phyloP scores from a whole-genome alignment of 1,140 invertebrate genomes.

The Mactra quadrangularis region DNA sequence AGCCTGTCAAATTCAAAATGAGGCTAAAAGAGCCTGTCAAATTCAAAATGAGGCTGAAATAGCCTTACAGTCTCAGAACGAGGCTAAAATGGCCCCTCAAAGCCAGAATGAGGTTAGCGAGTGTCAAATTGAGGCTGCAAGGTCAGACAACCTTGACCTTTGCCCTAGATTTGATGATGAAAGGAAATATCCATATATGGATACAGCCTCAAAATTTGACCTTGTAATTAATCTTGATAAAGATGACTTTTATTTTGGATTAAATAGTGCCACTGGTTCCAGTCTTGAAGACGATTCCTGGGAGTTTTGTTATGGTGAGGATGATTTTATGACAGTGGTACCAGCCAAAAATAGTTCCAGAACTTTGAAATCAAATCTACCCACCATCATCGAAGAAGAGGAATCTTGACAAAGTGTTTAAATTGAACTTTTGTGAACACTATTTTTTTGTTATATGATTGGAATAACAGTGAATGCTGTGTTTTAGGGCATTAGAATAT shows the following conservation, averaged over 20 bases:
- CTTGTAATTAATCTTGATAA: not conserved
- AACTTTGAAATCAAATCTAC: not conserved
- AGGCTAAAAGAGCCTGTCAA: not conserved
- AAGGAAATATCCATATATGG: no score
- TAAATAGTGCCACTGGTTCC: not conserved
- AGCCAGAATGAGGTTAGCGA: no score
- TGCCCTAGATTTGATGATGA: no score
- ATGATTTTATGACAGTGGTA: not conserved
- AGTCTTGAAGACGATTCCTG: not conserved
- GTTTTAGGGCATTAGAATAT: no score
- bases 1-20: not conserved
- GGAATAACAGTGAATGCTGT: no score
- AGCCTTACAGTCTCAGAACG: not conserved
- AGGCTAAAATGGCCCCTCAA: not conserved
- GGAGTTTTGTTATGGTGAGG: not conserved
- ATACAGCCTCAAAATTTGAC: no score
- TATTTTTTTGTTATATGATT: no score
- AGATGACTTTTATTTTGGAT: not conserved
- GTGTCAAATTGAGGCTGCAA: no score
- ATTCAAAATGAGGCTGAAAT: not conserved
- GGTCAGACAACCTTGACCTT: no score
- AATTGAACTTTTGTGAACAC: no score
- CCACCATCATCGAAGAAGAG: conserved; percentile 12
- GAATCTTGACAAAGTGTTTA: no score
- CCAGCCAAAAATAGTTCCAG: not conserved